Percentiles rank a stretch among this genome's conserved stretches.
phyloP scores from a whole-genome alignment of 2,113 vertebrate species.

The Vanacampus margaritifer region DNA sequence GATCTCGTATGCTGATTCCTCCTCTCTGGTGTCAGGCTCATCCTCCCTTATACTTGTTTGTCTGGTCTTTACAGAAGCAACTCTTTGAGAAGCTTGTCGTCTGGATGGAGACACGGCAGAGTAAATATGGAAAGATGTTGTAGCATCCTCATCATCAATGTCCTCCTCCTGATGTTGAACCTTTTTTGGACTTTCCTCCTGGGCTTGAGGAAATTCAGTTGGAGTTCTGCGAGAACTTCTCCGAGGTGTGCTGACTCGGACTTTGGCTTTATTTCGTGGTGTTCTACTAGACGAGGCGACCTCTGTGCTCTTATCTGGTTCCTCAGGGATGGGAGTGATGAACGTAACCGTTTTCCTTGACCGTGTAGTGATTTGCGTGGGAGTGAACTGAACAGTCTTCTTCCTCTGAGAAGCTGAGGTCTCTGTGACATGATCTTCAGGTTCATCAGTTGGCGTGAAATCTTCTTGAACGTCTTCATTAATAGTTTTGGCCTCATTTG shows the following conservation, averaged over 20 bases:
- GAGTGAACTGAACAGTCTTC: constrained; percentile 49
- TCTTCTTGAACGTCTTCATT: constrained; percentile 8
- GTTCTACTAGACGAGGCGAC: constrained; percentile 46
- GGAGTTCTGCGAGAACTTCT: constrained; percentile 47
- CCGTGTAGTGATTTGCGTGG: constrained; percentile 68
- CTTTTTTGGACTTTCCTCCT: not conserved
- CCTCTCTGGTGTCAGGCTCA: constrained; percentile 25
- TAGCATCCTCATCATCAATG: constrained; percentile 3
- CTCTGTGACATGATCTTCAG: constrained; percentile 24
- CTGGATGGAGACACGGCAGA: constrained; percentile 63
- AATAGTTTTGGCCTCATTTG: not conserved
- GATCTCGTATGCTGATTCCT: constrained; percentile 15
- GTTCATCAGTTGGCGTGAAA: constrained; percentile 10
- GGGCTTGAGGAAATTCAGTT: not conserved
- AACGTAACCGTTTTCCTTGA: constrained; percentile 57
- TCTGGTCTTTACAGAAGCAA: constrained; percentile 11
- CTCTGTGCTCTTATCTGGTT: constrained; percentile 38
- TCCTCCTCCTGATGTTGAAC: not conserved
- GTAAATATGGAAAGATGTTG: constrained; percentile 27
- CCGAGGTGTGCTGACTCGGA: constrained; percentile 33
- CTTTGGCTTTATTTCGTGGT: constrained; percentile 45
- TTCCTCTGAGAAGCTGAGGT: constrained; percentile 27
- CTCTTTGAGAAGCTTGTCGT: constrained; percentile 47
- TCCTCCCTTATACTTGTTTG: constrained; percentile 7
- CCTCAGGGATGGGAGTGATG: constrained; percentile 41